Base-by-base conservation (phyloP, 2,888 invertebrate species). In the Protodeltote pygarga region DNA sequence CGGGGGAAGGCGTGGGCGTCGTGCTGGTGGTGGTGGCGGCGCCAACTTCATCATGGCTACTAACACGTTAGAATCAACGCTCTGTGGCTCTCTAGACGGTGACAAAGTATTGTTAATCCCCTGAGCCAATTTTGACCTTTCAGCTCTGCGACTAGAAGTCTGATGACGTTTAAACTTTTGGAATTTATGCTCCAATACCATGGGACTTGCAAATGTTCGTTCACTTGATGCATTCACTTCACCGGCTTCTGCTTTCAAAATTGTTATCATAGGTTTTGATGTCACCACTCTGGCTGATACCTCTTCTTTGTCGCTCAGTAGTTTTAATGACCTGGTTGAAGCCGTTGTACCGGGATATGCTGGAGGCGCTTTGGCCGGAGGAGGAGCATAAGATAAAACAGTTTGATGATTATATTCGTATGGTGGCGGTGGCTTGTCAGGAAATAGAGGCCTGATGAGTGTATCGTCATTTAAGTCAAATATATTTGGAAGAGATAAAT, bases 251-350 rank as follows among this genome's bases (percentile, higher is more conserved):
- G 96, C 96, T 72, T 95, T 96, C 13, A 96, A 88, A 53, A 96
- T 94, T 75, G 94, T 96, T 41, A 95, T 95, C 82, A 95, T 95
- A 0, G 96, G 95, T 53, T 95, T 93, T 0, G 95, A 95, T 16
- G 95, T 96, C 20, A 96, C 95, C 60, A 96, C 95, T 55, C 96
- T 92, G 0, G 96, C 96, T 33, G 95, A 92, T 0, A 95, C 95
- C 87, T 96, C 96, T 81, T 95, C 95, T 55, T 89, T 89, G 15
- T 89, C 88, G 24, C 50, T 71, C 6, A 64, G 49, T 53, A 76
- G 76, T 69, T 82, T 84, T 15, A 76, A 61, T 38, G 77, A 60
- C 28, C 60, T 53, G 10, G 61, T 68, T 10, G 79, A 63, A 27
- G 69, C 52, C 24, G 77, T 50, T 21, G 74, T 69, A 4, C 93